Percentiles rank a stretch among this genome's conserved stretches.
These are phyloP conservation scores for Xerus inauris DNA, from an alignment of 2,113 vertebrate species.

Conservation along the genomic window DNA sequence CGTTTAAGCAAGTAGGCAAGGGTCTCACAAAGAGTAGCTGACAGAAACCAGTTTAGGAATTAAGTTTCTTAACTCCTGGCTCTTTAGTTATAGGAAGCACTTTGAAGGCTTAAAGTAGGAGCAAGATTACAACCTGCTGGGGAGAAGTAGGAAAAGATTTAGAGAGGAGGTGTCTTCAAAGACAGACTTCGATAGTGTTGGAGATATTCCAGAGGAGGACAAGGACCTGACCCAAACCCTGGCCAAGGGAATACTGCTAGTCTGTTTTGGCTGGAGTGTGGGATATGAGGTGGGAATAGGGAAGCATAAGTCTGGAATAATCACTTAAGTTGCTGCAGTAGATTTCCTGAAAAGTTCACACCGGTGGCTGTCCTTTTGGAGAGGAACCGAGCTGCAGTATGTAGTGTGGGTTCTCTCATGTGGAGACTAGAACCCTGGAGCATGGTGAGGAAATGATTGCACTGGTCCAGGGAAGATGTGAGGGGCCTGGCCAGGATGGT, in stretches of 20 bases:
- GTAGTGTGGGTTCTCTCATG: neutral
- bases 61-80: neutral
- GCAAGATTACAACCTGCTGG: neutral
- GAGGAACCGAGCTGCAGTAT: neutral
- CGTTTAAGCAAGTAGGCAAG: neutral
- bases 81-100: neutral
- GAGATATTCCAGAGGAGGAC: neutral
- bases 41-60: neutral
- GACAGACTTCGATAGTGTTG: neutral
- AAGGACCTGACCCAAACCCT: neutral
- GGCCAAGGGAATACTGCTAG: neutral
- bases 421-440: neutral
- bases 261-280: neutral
- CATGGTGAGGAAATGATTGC: neutral
- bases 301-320: neutral
- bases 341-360: neutral
- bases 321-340: neutral
- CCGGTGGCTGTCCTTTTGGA: neutral
- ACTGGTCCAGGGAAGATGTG: neutral
- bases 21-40: neutral
- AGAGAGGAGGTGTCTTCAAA: neutral
- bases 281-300: neutral
- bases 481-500: neutral
- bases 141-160: neutral
- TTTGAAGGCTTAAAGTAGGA: neutral